These are phyloP conservation scores for Cossypha heuglini DNA, from an alignment of 2,797 vertebrate species.

Conservation along the genomic window DNA sequence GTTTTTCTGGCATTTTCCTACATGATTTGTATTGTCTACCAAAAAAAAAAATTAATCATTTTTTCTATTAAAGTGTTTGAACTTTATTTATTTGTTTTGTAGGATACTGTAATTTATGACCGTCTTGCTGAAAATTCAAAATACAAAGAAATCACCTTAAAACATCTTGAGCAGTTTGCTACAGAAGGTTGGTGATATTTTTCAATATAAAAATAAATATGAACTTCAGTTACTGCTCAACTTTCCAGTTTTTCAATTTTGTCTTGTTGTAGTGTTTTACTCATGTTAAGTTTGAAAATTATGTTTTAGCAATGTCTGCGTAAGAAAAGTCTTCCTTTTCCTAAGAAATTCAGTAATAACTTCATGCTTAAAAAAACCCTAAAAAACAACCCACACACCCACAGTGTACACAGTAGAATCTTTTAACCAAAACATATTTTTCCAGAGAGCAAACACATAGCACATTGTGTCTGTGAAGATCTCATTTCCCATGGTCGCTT, in stretches of 20 bases:
- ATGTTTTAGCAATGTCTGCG: not conserved
- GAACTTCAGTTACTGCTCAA: not conserved
- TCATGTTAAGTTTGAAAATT: not conserved
- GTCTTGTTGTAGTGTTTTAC: not conserved
- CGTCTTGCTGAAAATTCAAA: constrained; percentile 93
- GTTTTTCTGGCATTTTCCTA: not conserved
- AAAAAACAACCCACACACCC: not conserved
- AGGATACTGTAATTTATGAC: constrained; percentile 98
- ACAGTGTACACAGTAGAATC: not conserved
- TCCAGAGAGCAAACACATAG: not conserved
- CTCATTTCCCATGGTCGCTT: not conserved
- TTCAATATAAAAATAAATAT: not conserved
- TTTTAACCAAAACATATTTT: not conserved
- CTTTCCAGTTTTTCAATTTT: not conserved
- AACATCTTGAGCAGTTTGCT: constrained; percentile 98
- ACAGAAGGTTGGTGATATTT: constrained; percentile 87
- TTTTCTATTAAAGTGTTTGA: not conserved
- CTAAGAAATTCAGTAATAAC: not conserved
- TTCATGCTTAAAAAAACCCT: not conserved
- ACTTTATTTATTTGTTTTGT: constrained; percentile 58
- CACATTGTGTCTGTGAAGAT: not conserved
- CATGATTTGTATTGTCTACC: not conserved
- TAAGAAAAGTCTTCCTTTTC: not conserved
- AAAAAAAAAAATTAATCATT: not conserved
- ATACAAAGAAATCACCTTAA: constrained; percentile 97